Evolutionary conservation across 2,888 invertebrate species (phyloP), one percentile per base, ranked within the genome.

Genomic region (Apodemia mormo): DNA sequence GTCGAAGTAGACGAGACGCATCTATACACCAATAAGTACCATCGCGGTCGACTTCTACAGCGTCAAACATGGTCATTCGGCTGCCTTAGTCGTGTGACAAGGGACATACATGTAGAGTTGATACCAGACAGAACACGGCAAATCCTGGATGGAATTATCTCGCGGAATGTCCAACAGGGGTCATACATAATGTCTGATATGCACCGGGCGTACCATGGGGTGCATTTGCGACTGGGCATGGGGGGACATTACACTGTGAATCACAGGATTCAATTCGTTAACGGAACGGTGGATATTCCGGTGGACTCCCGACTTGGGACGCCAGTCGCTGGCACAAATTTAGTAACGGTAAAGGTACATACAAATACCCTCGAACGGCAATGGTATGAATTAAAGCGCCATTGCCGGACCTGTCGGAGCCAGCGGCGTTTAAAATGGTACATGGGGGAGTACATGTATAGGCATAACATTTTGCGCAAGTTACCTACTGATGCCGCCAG

Each of bases 371-470:
- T 67, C 3, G 67, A 67, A 33, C 54, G 56, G 30, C 54, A 67
- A 52, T 67, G 54, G 33, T n/a, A 52, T 14, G 54, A 67, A n/a
- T 14, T 54, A 14, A 67, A 67, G 29, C 67, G 37, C n/a, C 66
- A 66, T n/a, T 33, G 66, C 29, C 54, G 67, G 10, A 54, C 67
- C 14, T 54, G 67, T n/a, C 5, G 37, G 52, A 66, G 66, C 33
- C 29, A 52, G 33, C 66, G 49, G 7, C 66, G 49, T 33, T 8
- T 49, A 30, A 66, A 66, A 30, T 66, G 66, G 45, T 66, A 66
- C 30, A 66, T 49, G 66, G 66, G 49, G 30, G 66, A 66, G 49
- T 66, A 49, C 30, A 66, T 66, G 49, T 66, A 52, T 33, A 33
- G 49, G 6, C 66, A 66, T 10, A 66, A 66, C 29, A 33, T 54